These are phyloP conservation scores for Mormyrus lacerda DNA, from an alignment of 2,113 vertebrate species.

Conservation along the genomic window DNA sequence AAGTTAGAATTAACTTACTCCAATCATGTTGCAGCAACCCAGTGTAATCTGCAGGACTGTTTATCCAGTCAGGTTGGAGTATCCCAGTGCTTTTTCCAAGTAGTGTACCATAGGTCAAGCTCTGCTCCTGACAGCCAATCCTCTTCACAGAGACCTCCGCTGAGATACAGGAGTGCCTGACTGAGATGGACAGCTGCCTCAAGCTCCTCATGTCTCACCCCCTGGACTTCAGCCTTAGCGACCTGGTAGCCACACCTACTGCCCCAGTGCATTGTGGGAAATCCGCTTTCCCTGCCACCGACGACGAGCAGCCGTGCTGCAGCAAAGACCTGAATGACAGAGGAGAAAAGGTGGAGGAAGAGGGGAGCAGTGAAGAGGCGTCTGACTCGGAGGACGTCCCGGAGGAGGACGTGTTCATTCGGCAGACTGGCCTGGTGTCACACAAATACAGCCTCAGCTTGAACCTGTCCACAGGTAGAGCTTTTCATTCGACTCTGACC, in stretches of 20 bases:
- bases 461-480: slow-evolving; percentile 68
- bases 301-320: slow-evolving; percentile 73
- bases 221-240: slow-evolving; percentile 44
- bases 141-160: slow-evolving; percentile 58
- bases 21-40: neutral
- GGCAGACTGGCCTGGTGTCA: slow-evolving; percentile 78
- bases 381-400: neutral
- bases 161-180: slow-evolving; percentile 68
- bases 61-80: neutral
- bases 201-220: slow-evolving; percentile 68
- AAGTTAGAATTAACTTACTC: neutral
- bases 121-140: neutral
- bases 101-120: neutral
- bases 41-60: neutral
- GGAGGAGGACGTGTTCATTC: slow-evolving; percentile 59
- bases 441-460: slow-evolving; percentile 74
- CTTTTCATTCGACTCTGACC: neutral
- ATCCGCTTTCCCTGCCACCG: slow-evolving; percentile 11
- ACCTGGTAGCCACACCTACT: neutral
- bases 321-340: slow-evolving; percentile 62
- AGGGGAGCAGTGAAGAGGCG: neutral
- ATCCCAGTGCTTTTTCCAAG: neutral
- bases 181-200: slow-evolving; percentile 81
- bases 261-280: neutral
- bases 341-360: neutral